Base-by-base conservation (phyloP, 2,888 invertebrate species). In the Alitta virens region DNA sequence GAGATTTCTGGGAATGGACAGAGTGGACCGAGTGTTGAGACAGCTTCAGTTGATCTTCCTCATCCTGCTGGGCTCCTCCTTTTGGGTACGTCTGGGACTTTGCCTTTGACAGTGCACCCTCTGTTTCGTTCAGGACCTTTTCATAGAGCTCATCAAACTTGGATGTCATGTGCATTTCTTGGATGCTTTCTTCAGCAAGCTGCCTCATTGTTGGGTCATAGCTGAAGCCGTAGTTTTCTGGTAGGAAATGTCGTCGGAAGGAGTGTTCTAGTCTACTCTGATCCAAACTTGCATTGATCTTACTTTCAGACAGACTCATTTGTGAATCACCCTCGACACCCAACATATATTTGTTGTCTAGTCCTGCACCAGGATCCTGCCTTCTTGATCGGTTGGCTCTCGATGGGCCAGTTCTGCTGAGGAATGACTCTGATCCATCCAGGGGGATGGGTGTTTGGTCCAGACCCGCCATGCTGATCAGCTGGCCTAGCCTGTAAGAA, bases 391-490 rank as follows among this genome's bases (percentile, higher is more conserved):
- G 33, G 33, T 33, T 33, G 33, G 33, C 33, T 12, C 33, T 33
- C 12, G 33, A 33, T 43, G 43, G 55, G 7, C 18, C n/a, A 51
- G 50, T 25, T 51, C 18, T 2, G 26, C 33, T 38, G 40, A 52
- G 14, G 50, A 67, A 62, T 25, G 46, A 46, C 46, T 46, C 46
- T 46, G 46, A 46, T n/a, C 46, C 18, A n/a, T 21, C 46, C 18
- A 46, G n/a, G n/a, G 68, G 66, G 63, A 68, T 63, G 5, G 46
- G 33, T 1, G 53, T 51, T 51, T 71, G 60, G 64, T 79, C 77
- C 2, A 80, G 63, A 0, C 79, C 79, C 2, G 80, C 78, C 73
- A 79, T 72, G 5, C 74, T 72, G 53, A 78, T 77, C 64, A 80
- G 70, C 67, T 78, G 72, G 21, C 79, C 78, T 7, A 80, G 72